Percentiles rank a stretch among this genome's conserved stretches.
phyloP scores from a whole-genome alignment of 2,888 invertebrate genomes.

The Agrotis puta region DNA sequence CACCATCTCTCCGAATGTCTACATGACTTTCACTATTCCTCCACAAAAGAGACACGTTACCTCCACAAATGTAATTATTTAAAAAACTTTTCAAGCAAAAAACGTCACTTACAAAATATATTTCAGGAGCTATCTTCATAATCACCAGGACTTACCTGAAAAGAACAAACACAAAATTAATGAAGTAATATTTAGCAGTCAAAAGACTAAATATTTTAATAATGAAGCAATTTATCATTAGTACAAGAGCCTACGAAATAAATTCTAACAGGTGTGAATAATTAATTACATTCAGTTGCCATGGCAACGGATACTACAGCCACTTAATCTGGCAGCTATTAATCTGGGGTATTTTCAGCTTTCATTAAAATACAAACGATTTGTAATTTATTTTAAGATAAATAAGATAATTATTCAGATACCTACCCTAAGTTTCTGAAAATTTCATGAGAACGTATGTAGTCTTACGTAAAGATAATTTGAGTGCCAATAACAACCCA shows the following conservation, averaged over 20 bases:
- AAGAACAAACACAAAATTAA: constrained; percentile 41
- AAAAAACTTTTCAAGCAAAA: neutral
- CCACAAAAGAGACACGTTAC: too few species aligned
- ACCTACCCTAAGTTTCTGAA: neutral
- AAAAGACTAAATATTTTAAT: constrained; percentile 25
- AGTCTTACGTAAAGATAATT: too few species aligned
- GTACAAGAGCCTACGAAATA: constrained; percentile 26
- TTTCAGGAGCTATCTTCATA: neutral
- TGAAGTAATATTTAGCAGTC: constrained; percentile 11
- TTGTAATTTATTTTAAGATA: neutral
- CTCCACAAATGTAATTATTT: too few species aligned
- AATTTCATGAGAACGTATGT: too few species aligned
- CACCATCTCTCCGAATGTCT: too few species aligned
- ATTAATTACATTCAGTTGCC: constrained; percentile 50
- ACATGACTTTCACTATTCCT: too few species aligned
- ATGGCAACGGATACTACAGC: constrained; percentile 28
- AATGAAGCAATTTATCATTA: constrained; percentile 33
- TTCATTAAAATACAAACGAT: constrained; percentile 1
- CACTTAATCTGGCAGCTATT: constrained; percentile 31
- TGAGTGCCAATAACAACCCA: too few species aligned
- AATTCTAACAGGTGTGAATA: constrained; percentile 47
- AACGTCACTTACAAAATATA: neutral
- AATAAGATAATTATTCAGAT: neutral
- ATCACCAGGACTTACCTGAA: constrained; percentile 62
- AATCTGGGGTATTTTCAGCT: constrained; percentile 19